Base-by-base conservation (phyloP, 2,797 vertebrate species). In the Nyctibius grandis region DNA sequence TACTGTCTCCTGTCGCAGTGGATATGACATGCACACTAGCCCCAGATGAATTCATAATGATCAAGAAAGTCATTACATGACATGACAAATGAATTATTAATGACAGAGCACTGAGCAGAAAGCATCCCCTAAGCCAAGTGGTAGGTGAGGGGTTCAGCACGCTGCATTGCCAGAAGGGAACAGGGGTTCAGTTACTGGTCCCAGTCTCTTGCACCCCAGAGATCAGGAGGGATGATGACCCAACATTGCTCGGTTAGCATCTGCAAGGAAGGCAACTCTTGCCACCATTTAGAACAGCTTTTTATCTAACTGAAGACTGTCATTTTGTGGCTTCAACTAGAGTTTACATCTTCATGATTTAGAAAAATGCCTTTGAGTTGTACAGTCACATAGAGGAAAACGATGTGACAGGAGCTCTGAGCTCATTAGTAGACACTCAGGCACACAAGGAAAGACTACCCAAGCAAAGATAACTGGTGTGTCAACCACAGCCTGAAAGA, bases 21-120 rank as follows among this genome's bases (percentile, higher is more conserved):
- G 53, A 86, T 92, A 73, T 70, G 89, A 88, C 85, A 93, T 1
- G 40, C 89, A 89, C 76, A 94, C 94, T 96, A 97, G 70, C 42
- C 40, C 68, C 68, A 82, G 59, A 95, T 87, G 94, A 93, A 97
- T 95, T 88, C 19, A 31, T 93, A 95, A 94, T 79, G 89, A 94
- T 92, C 85, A 94, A 94, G 80, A 82, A 94, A 95, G 88, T 81
- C 81, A 87, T 79, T 89, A 81, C 63, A 75, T 44, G 47, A 78
- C 70, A 80, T 34, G 50, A 75, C 28, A 95, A 85, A 94, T 82
- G 59, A 96, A 96, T 95, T 93, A 93, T 94, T 95, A 92, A 96
- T 88, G 70, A 69, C 47, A 76, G 50, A 92, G 60, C 56, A 88
- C 26, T 61, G 81, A 88, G 44, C 5, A 65, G 45, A 83, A 95